These are phyloP conservation scores for Psilanteris sp. DNA, from an alignment of 1,140 invertebrate genomes.

Conservation along the genomic window DNA sequence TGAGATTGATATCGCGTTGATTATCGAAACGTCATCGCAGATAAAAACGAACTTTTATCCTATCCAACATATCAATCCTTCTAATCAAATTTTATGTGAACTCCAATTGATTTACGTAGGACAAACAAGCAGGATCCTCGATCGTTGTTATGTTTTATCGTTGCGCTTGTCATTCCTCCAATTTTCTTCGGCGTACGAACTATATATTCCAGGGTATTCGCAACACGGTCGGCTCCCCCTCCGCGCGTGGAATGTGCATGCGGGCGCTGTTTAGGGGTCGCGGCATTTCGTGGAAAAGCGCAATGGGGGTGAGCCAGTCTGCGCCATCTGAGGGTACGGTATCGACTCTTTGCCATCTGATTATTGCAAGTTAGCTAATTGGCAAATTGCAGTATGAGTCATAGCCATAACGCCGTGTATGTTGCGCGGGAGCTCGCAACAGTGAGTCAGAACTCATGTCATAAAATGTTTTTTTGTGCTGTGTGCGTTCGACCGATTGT, in stretches of 20 bases:
- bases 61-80: slow-evolving; percentile 13
- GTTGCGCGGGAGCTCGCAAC: slow-evolving; percentile 27
- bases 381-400: slow-evolving; percentile 72
- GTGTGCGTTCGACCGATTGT: slow-evolving; percentile 1
- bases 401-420: slow-evolving; percentile 18
- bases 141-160: slow-evolving; percentile 36
- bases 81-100: slow-evolving; percentile 46
- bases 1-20: slow-evolving; percentile 9
- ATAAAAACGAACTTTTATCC: slow-evolving; percentile 20
- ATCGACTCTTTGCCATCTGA: slow-evolving; percentile 68
- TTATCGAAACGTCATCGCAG: slow-evolving; percentile 22
- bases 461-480: slow-evolving; percentile 39
- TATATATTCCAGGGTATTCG: slow-evolving; percentile 26
- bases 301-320: slow-evolving; percentile 48
- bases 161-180: slow-evolving; percentile 23
- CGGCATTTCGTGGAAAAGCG: slow-evolving; percentile 61
- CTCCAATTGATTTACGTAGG: slow-evolving; percentile 29
- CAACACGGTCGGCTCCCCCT: slow-evolving; percentile 2
- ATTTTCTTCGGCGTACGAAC: slow-evolving; percentile 38
- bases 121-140: slow-evolving; percentile 19
- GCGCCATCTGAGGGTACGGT: slow-evolving; percentile 39
- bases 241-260: slow-evolving; percentile 35
- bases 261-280: slow-evolving; percentile 34
- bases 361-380: slow-evolving; percentile 73
- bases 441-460: slow-evolving; percentile 57